These are phyloP conservation scores for Copidosoma aretas DNA, from an alignment of 2,888 invertebrate species.

Conservation along the genomic window DNA sequence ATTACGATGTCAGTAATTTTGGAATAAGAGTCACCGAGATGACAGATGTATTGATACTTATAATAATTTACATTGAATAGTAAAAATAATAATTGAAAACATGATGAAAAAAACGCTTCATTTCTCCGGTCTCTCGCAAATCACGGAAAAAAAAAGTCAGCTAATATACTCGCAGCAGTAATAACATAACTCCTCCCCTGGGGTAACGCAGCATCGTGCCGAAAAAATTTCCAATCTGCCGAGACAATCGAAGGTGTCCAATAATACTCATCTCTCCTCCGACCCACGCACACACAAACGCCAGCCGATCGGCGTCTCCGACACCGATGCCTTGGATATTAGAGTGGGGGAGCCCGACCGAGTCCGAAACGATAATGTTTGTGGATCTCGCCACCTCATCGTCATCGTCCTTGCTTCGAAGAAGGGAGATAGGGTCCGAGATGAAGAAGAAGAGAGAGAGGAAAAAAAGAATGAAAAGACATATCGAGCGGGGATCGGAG, in stretches of 20 bases:
- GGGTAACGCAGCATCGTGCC: not conserved
- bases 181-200: not conserved
- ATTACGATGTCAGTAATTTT: no score
- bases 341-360: not conserved
- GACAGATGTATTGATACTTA: no score
- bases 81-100: no score
- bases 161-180: no score
- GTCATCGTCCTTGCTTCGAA: constrained; percentile 1
- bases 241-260: constrained; percentile 26
- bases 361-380: constrained; percentile 33
- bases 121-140: no score
- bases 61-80: no score
- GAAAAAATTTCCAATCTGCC: constrained; percentile 2
- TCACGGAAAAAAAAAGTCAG: no score
- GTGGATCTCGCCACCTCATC: constrained; percentile 30
- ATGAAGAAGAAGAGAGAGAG: not conserved
- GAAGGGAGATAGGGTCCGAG: not conserved
- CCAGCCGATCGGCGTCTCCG: not conserved
- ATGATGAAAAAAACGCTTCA: no score
- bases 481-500: constrained; percentile 8
- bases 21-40: no score
- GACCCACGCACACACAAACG: not conserved
- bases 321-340: constrained; percentile 1
- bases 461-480: constrained; percentile 8
- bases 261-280: constrained; percentile 14